Evolutionary conservation across 2,113 vertebrate species (phyloP), one percentile per base, ranked within the genome.

Genomic region (Lota lota): DNA sequence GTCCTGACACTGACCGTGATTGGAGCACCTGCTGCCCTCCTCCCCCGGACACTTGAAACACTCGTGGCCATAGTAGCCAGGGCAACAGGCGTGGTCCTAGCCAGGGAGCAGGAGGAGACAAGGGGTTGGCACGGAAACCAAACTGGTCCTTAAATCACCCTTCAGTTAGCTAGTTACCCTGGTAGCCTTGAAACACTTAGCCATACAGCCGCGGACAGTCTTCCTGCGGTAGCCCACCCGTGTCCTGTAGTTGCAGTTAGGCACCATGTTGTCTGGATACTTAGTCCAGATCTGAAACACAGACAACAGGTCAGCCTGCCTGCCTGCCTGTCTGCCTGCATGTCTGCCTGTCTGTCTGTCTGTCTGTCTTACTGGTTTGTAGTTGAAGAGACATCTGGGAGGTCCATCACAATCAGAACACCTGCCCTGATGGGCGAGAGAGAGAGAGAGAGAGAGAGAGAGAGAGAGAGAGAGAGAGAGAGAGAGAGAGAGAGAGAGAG

Each of bases 41-140:
- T 89, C 92, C 18, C 96, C 95, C 0, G 96, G 97, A 80, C 97
- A 99, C 18, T 93, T 94, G 72, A 93, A 93, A 0, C 97, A 99
- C 78, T 94, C 91, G 0, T 85, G 91, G n/a, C 97, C 96, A 0
- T 92, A 98, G 83, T 93, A 99, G 60, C 97, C 97, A 0, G 90
- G 88, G 76, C 97, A 99, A 83, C 97, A 99, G 24, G 93, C 70
- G 0, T 92, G 92, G 8, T 92, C 93, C 97, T 99, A 47, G 40
- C 40, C 40, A 47, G 8, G 40, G 1, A 11, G 40, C 40, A 47
- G 40, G 40, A 12, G 66, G 18, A 63, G 10, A 15, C 36, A 74
- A 1, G 40, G 40, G 40, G 40, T 47, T 47, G 40, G 40, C 40
- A 47, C 12, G 40, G 40, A 11, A 47, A 47, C 40, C 40, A 11